phyloP scores from a whole-genome alignment of 2,888 invertebrate species.

The Chromoteleia sp. region DNA sequence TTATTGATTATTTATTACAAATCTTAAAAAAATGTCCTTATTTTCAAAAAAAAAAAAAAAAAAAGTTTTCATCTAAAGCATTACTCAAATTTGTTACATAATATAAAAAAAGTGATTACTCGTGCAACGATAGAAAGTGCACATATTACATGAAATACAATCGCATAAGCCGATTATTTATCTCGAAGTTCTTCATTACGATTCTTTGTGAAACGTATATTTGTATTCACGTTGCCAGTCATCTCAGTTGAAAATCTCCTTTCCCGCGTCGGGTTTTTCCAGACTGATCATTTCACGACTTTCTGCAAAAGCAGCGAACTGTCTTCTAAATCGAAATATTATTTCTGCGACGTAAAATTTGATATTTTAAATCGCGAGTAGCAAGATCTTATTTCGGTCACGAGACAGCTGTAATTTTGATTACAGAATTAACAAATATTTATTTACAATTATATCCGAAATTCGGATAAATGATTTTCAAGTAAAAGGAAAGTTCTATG shows the following conservation, averaged over 20 bases:
- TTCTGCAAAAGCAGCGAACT: conserved; percentile 3
- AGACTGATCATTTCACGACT: conserved; percentile 28
- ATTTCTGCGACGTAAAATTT: background rate
- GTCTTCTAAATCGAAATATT: conserved; percentile 2
- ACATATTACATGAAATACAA: conserved; percentile 4
- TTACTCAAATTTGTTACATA: background rate
- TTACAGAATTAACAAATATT: no score
- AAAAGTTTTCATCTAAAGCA: no score
- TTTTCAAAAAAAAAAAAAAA: no score
- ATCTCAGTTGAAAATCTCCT: background rate
- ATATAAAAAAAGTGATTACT: conserved; percentile 2
- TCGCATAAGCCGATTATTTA: conserved; percentile 28
- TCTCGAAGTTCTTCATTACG: conserved; percentile 9
- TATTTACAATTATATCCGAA: no score
- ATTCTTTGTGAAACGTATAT: conserved; percentile 31
- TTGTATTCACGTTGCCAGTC: conserved; percentile 4
- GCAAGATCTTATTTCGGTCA: no score
- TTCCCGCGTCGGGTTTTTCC: background rate
- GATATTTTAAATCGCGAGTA: no score
- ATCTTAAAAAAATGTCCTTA: no score
- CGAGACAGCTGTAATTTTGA: no score
- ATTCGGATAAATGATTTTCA: background rate
- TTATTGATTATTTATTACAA: no score
- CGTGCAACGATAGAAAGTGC: conserved; percentile 8
- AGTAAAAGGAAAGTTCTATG: background rate